phyloP scores from a whole-genome alignment of 2,797 vertebrate species.

The Chaetophractus vellerosus region DNA sequence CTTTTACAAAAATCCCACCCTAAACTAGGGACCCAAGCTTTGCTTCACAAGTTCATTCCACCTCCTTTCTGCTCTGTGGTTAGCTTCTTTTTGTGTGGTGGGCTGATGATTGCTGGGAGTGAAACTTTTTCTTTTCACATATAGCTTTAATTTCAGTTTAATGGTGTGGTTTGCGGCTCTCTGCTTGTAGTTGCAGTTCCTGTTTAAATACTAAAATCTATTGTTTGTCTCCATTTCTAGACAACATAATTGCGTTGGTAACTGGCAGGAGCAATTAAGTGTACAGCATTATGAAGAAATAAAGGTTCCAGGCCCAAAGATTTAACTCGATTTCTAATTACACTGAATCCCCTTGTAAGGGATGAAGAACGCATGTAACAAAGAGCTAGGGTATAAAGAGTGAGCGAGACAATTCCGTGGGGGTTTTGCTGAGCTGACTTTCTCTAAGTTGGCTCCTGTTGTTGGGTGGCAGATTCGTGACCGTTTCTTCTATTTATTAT shows the following conservation, averaged over 20 bases:
- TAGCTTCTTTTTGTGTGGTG: conserved; percentile 76
- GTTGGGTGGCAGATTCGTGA: neutral
- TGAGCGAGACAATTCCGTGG: neutral
- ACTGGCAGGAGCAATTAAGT: conserved; percentile 85
- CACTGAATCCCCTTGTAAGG: neutral
- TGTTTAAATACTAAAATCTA: conserved; percentile 85
- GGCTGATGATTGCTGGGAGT: conserved; percentile 72
- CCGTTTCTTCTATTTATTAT: conserved; percentile 8
- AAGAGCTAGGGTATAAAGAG: neutral
- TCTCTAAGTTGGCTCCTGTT: neutral
- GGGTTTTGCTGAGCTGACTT: neutral
- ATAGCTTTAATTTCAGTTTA: conserved; percentile 84
- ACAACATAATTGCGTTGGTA: conserved; percentile 83
- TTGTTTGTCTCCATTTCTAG: conserved; percentile 86
- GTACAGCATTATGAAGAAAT: conserved; percentile 83
- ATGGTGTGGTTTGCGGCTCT: conserved; percentile 84
- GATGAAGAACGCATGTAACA: neutral
- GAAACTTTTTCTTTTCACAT: conserved; percentile 80
- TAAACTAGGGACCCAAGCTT: conserved; percentile 73
- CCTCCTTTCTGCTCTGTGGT: conserved; percentile 74
- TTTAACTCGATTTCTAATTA: conserved; percentile 83
- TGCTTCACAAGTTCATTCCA: conserved; percentile 65
- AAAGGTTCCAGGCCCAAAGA: conserved; percentile 79
- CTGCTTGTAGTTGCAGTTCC: conserved; percentile 85
- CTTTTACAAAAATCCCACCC: conserved; percentile 30